These are phyloP conservation scores for Microhierax caerulescens DNA, from an alignment of 2,797 vertebrate genomes.

Conservation along the genomic window DNA sequence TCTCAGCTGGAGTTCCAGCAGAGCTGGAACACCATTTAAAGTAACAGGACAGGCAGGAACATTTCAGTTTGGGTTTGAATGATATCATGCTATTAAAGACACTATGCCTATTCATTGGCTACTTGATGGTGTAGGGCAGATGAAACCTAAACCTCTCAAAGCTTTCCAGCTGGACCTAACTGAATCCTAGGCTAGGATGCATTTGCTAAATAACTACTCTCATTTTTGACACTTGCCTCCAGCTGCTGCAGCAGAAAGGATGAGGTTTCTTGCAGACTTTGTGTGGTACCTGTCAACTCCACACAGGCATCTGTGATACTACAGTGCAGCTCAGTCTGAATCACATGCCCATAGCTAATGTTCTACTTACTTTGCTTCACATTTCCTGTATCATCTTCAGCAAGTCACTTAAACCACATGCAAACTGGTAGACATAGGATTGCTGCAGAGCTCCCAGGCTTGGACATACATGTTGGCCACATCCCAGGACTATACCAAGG, in stretches of 20 bases:
- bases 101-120: neutral
- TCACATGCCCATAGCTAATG: neutral
- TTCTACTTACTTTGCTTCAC: neutral
- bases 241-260: neutral
- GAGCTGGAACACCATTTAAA: neutral
- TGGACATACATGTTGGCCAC: neutral
- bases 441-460: neutral
- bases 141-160: neutral
- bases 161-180: neutral
- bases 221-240: neutral
- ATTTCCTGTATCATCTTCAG: neutral
- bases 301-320: neutral
- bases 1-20: neutral
- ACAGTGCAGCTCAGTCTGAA: neutral
- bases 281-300: neutral
- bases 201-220: neutral
- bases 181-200: neutral
- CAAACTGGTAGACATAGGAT: no score
- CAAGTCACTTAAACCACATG: neutral
- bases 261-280: neutral
- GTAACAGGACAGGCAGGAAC: neutral
- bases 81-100: neutral
- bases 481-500: neutral
- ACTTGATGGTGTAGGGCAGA: neutral
- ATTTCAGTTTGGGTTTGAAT: neutral